Evolutionary conservation across 53 echinoderm and acorn worm genomes (phyloP).

Genomic region (Patiria pectinifera): DNA sequence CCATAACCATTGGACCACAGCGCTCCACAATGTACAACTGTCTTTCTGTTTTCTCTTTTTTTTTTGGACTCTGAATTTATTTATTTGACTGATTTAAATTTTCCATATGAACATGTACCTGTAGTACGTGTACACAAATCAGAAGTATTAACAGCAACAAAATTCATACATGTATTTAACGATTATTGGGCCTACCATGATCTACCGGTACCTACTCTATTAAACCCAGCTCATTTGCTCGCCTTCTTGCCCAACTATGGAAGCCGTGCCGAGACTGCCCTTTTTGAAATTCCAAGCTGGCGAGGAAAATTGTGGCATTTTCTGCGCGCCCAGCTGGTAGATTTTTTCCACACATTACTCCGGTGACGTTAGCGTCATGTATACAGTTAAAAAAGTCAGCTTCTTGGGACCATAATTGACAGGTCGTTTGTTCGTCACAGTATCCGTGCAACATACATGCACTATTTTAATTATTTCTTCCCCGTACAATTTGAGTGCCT

Average conservation of each 20-base stretch:
- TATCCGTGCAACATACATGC: neutral
- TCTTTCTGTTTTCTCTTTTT: too few relatives aligned
- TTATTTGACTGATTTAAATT: too few relatives aligned
- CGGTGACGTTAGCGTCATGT: constrained; percentile 2
- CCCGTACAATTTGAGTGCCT: neutral
- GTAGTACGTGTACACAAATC: too few relatives aligned
- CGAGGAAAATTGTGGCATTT: constrained; percentile 54
- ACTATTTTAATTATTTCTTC: neutral
- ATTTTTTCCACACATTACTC: constrained; percentile 40
- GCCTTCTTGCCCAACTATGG: constrained; percentile 55
- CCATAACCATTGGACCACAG: too few relatives aligned
- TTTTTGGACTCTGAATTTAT: too few relatives aligned
- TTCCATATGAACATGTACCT: too few relatives aligned
- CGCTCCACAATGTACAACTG: too few relatives aligned
- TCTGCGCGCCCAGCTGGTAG: constrained; percentile 56
- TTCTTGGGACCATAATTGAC: neutral
- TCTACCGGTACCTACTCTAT: neutral
- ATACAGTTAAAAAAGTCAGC: neutral
- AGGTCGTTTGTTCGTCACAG: constrained; percentile 15
- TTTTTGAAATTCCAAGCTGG: constrained; percentile 64
- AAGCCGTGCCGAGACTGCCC: constrained; percentile 58
- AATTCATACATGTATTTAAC: too few relatives aligned
- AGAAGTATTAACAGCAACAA: too few relatives aligned
- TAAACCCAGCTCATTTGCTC: constrained; percentile 27
- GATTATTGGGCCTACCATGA: too few relatives aligned